Evolutionary conservation across 2,797 vertebrate species (phyloP), one percentile per base, ranked within the genome.

Genomic region (Malurus leucopterus): DNA sequence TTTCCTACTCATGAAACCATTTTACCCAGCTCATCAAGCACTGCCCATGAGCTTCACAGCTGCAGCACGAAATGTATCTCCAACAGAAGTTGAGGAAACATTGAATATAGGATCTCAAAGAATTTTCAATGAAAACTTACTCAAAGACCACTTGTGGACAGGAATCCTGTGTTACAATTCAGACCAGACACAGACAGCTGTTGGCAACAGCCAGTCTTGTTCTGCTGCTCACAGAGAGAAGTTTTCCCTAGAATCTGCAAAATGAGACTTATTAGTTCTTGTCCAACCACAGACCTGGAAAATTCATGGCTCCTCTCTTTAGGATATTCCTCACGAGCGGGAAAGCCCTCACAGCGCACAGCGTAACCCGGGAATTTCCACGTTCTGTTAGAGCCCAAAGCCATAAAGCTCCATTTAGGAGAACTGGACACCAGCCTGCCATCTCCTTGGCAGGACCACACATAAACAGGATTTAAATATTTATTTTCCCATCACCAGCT

Each of bases 391-490:
- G 57, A 89, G 32, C 24, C 61, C 69, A 80, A 61, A 86, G 75
- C 36, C 75, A 11, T 4, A 27, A 36, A 70, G 49, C 26, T 78
- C 57, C 86, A 83, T 36, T 4, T 49, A 55, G 40, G 64, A 82
- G 50, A 2, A 12, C 13, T 77, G 86, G 65, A 65, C 75, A 65
- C 34, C 63, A 41, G 90, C 44, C 65, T 65, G 75, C 49, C 62
- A 14, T 50, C 78, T 72, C 58, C 76, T 70, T 77, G 78, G 68
- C 81, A 86, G 78, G 75, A 91, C 84, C 84, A 88, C 90, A 79
- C 88, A 34, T 40, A 44, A 67, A 40, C 0, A 6, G 80, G 57
- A 62, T 36, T 90, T 58, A 78, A 92, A 73, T 84, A 93, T 84
- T 92, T 92, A 70, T 93, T 88, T 88, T 90, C 86, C 50, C 65